Evolutionary conservation across 2,113 vertebrate genomes (phyloP).

Genomic region (Boulengeromyrus knoepffleri): DNA sequence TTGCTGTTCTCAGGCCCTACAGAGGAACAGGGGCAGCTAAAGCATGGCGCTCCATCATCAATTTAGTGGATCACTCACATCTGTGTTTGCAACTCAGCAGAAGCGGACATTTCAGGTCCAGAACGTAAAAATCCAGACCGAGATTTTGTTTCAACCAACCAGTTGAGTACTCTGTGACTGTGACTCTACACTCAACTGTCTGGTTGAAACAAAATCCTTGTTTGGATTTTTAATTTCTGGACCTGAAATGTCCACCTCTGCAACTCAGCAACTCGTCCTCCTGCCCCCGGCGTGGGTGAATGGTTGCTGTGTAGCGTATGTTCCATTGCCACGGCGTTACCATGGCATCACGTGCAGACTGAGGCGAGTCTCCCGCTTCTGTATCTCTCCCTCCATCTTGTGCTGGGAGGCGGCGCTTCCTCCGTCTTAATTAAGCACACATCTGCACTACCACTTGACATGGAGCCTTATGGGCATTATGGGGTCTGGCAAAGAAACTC

Average conservation of each 20-base stretch:
- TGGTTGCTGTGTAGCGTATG: neutral
- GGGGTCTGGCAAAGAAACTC: conserved; percentile 24
- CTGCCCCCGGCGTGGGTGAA: neutral
- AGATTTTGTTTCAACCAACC: too few relatives aligned
- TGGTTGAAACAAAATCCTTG: too few relatives aligned
- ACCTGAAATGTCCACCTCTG: too few relatives aligned
- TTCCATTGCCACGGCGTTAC: neutral
- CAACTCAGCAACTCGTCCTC: neutral
- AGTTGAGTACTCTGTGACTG: too few relatives aligned
- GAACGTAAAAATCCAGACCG: too few relatives aligned
- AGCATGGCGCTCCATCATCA: neutral
- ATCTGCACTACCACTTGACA: neutral
- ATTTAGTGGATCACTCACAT: neutral
- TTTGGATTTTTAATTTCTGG: too few relatives aligned
- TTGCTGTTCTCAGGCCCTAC: neutral
- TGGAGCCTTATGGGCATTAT: conserved; percentile 34
- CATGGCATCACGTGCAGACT: neutral
- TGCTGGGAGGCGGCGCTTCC: neutral
- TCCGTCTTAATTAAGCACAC: neutral
- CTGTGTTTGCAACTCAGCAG: neutral
- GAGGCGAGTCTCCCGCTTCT: neutral
- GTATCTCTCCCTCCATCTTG: neutral
- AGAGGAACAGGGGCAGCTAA: neutral
- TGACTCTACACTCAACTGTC: too few relatives aligned
- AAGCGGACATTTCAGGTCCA: too few relatives aligned